Evolutionary conservation across 2,888 invertebrate species (phyloP), one percentile per base, ranked within the genome.

Genomic region (Crocallis elinguaria): DNA sequence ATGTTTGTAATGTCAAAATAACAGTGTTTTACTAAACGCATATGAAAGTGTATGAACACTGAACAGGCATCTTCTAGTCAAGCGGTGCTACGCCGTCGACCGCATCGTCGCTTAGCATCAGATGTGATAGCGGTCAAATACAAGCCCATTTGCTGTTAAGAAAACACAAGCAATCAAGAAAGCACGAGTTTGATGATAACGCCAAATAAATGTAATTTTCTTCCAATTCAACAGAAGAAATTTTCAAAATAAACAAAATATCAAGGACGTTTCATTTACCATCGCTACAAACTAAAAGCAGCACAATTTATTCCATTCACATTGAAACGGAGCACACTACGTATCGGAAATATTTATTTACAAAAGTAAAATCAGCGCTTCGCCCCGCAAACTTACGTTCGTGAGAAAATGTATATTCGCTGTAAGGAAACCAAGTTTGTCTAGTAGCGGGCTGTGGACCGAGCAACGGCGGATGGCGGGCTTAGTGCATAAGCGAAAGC

Each of bases 321-420:
- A 53, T 56, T 61, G 55, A 52, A 53, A 55, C 51, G 36, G 57
- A 55, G 49, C 38, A 49, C 50, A 50, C 43, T 11, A 23, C 33
- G 51, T 41, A 52, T 52, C 41, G 52, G 35, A 46, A 46, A 42
- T 69, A 74, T 75, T 73, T 77, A 77, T 73, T 77, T 73, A 76
- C 73, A 62, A 69, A 69, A 76, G 77, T 76, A 77, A 72, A 82
- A 52, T 52, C 45, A 52, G 36, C 45, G 43, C 50, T 80, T 79
- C 79, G 79, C 72, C 68, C 67, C 71, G 66, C 71, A 73, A 81
- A 85, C 74, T 85, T 84, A 75, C 74, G 71, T 77, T 75, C 74
- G 74, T 77, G 70, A 70, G 76, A 79, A 84, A 81, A 84, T 79
- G 79, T 82, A 81, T 77, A 83, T 86, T 85, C 81, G 79, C 75